Evolutionary conservation across 1,140 invertebrate species (phyloP).

Genomic region (Zophobas morio): DNA sequence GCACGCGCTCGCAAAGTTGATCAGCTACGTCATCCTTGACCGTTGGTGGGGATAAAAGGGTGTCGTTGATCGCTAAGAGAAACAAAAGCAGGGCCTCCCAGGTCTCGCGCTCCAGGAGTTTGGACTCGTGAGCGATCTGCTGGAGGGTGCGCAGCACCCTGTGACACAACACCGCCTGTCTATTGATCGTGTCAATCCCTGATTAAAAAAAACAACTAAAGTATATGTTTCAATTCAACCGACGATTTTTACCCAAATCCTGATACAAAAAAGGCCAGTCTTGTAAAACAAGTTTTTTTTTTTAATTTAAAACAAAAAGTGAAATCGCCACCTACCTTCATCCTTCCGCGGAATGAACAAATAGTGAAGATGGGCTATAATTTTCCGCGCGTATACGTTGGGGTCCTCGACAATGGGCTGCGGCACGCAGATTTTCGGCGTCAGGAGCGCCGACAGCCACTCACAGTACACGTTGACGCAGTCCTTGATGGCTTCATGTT

Average conservation of each 20-base stretch:
- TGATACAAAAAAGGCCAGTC: conserved; percentile 91
- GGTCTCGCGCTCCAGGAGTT: conserved; percentile 85
- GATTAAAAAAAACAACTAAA: conserved; percentile 46
- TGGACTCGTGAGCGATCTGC: conserved; percentile 86
- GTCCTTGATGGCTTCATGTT: conserved; percentile 95
- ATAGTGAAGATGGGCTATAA: conserved; percentile 95
- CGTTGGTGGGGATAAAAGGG: conserved; percentile 90
- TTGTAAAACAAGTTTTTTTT: conserved; percentile 70
- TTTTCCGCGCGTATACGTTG: conserved; percentile 92
- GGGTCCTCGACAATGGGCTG: conserved; percentile 90
- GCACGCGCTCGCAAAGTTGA: conserved; percentile 93
- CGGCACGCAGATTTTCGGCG: conserved; percentile 89
- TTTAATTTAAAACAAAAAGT: conserved; percentile 18
- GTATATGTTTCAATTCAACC: conserved; percentile 30
- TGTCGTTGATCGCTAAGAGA: conserved; percentile 93
- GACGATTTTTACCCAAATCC: conserved; percentile 79
- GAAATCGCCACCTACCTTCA: conserved; percentile 78
- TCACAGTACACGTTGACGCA: conserved; percentile 98
- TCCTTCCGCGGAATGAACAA: conserved; percentile 94
- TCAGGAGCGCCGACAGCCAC: conserved; percentile 92
- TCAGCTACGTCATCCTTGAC: conserved; percentile 95
- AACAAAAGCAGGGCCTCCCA: conserved; percentile 94
- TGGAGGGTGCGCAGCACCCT: conserved; percentile 92
- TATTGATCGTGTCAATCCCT: conserved; percentile 91
- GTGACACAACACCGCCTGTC: conserved; percentile 96